Evolutionary conservation across 2,888 invertebrate genomes (phyloP).

Genomic region (Morpho helenor): DNA sequence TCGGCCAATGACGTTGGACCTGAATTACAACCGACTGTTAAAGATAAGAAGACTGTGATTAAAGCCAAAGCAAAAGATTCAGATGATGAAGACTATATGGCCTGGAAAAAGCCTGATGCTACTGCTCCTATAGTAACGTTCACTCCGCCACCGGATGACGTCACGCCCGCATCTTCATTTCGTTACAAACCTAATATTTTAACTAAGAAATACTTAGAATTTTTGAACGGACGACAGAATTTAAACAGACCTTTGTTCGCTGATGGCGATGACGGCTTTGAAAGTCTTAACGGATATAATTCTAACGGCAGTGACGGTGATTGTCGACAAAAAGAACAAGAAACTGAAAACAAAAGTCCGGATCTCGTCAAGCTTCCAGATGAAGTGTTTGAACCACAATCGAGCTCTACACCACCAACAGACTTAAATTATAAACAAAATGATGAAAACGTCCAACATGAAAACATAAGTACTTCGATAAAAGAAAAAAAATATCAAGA

Average conservation of each 20-base stretch:
- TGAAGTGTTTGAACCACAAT: slow-evolving; percentile 9
- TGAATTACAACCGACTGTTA: slow-evolving; percentile 46
- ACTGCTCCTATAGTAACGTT: slow-evolving; percentile 66
- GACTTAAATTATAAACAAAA: slow-evolving; percentile 3
- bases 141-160: slow-evolving; percentile 63
- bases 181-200: slow-evolving; percentile 56
- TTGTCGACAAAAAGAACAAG: slow-evolving; percentile 37
- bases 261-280: slow-evolving; percentile 89
- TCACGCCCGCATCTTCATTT: slow-evolving; percentile 48
- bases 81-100: slow-evolving; percentile 72
- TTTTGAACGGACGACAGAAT: slow-evolving; percentile 59
- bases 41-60: slow-evolving; percentile 44
- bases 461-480: slow-evolving; percentile 4
- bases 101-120: slow-evolving; percentile 65
- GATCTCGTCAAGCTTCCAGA: slow-evolving; percentile 9
- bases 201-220: slow-evolving; percentile 69
- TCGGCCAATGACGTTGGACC: slow-evolving; percentile 53
- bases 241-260: slow-evolving; percentile 51
- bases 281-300: slow-evolving; percentile 90
- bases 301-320: slow-evolving; percentile 82
- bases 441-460: slow-evolving; percentile 8
- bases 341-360: slow-evolving; percentile 13
- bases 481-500: slow-evolving; percentile 45
- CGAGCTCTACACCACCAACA: slow-evolving; percentile 14
- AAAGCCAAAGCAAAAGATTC: slow-evolving; percentile 70